Base-by-base conservation (phyloP, 2,797 vertebrate genomes). In the Arrhamphus sclerolepis region DNA sequence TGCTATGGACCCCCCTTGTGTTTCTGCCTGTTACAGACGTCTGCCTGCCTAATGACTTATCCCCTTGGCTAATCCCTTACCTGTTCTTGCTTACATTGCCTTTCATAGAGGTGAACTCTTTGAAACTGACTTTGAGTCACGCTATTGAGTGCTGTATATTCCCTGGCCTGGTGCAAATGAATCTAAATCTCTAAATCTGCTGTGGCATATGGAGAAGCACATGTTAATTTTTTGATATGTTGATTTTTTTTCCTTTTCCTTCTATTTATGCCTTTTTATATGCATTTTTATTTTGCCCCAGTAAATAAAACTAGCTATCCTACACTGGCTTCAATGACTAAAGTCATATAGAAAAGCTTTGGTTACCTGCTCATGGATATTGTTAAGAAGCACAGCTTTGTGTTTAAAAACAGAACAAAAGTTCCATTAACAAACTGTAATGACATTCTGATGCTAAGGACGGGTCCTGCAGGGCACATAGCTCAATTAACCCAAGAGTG, bases 401-500 rank as follows among this genome's bases (percentile, higher is more conserved):
- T 29, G 41, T 46, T 22, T 43, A 55, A 62, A 56, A 48, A 6
- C 29, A 26, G 6, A 47, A 41, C 18, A 29, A 41, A n/a, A 39
- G 40, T 20, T 53, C 18, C 20, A 66, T 58, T 58, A 48, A 56
- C 17, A 44, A 56, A 70, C 17, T 62, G 34, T 59, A 50, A 61
- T 46, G 46, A 51, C 16, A 51, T 43, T 69, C 34, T 65, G 14
- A 55, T 28, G 41, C 55, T 31, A 21, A 62, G 43, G 62, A 38
- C 60, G 29, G 42, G 22, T 53, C 46, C 59, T 11, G 7, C 24
- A 31, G 61, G 46, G 29, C 67, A 38, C 46, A 21, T 11, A 22
- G 41, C 53, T 40, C 31, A 21, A 71, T 75, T 60, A 75, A 75
- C 60, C 64, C 20, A 21, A 51, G 22, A 43, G 34, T 58, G 50